Conservation (phyloP, 2,888 invertebrate species). For the Minunthozetes semirufus region DNA sequence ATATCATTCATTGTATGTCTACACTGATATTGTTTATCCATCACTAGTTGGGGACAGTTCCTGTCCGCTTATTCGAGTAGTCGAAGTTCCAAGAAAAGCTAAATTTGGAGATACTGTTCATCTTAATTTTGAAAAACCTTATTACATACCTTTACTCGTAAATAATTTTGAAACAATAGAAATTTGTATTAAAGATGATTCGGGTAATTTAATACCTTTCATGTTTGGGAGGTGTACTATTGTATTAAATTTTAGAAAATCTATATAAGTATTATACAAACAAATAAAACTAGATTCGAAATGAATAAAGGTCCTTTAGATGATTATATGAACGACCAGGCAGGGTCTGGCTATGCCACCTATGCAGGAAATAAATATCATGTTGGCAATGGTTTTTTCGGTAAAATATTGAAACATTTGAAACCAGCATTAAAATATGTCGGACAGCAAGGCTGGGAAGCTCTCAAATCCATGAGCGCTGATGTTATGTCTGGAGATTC, state of each 20-base stretch:
- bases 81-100: not conserved
- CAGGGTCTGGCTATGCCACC: not conserved
- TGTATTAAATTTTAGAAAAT: conserved; percentile 23
- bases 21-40: conserved; percentile 11
- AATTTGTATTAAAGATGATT: conserved; percentile 23
- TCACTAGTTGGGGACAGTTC: not conserved
- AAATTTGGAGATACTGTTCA: not conserved
- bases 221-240: not conserved
- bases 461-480: not conserved
- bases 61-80: not conserved
- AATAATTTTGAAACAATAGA: not conserved
- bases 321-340: not conserved
- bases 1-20: not conserved
- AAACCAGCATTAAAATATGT: conserved; percentile 16
- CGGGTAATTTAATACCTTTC: not conserved
- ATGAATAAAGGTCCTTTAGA: too few relatives aligned
- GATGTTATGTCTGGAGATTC: not conserved
- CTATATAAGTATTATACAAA: not conserved
- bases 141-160: not conserved
- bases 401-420: conserved; percentile 6
- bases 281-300: not conserved
- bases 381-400: not conserved
- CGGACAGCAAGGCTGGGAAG: not conserved
- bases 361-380: conserved; percentile 1
- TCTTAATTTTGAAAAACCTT: not conserved